Base-by-base conservation (phyloP, 2,113 vertebrate genomes). In the Calidris pugnax region DNA sequence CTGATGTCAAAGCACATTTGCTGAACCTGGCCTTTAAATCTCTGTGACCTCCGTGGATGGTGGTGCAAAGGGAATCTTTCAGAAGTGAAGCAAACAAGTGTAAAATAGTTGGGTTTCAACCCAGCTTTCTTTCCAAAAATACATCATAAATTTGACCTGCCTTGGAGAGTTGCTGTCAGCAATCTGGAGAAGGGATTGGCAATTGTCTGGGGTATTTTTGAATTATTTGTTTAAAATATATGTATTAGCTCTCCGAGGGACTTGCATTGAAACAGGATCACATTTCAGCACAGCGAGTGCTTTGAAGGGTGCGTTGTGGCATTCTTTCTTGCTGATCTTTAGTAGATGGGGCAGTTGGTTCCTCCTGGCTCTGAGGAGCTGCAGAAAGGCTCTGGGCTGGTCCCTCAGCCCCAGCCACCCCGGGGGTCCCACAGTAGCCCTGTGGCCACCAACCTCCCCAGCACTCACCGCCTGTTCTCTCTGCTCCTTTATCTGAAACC, bases 321-420 rank as follows among this genome's bases (percentile, higher is more conserved):
- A 5, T 72, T 64, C n/a, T 35, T 55, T 21, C 37, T n/a, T 51
- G 4, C 59, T 16, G 35, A 26, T 56, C 59, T 28, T 27, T 39
- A 7, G 45, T 6, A 33, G 39, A 1, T 22, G 39, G 12, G 35
- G 27, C 85, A 22, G 47, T 23, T 33, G 1, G 39, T 4, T 33
- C 45, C 89, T 57, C 12, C 41, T 6, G 32, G 10, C 66, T n/a
- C 53, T 2, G 32, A 14, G 75, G 43, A 81, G 71, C 41, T 32
- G 33, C 56, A 9, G 22, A 9, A 10, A 53, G 15, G 13, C 85
- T 6, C 1, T 0, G 4, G 19, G 81, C 30, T 7, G 14, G 1
- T 67, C 57, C 57, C 32, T 2, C 21, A 8, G 32, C 4, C 66
- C 60, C 56, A 3, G 23, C 39, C 51, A 56, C 14, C 39, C 57